A percentile compares a stretch with the other conserved stretches of the same genome.
phyloP scores from a whole-genome alignment of 2,888 invertebrate species.

The Tinea trinotella region DNA sequence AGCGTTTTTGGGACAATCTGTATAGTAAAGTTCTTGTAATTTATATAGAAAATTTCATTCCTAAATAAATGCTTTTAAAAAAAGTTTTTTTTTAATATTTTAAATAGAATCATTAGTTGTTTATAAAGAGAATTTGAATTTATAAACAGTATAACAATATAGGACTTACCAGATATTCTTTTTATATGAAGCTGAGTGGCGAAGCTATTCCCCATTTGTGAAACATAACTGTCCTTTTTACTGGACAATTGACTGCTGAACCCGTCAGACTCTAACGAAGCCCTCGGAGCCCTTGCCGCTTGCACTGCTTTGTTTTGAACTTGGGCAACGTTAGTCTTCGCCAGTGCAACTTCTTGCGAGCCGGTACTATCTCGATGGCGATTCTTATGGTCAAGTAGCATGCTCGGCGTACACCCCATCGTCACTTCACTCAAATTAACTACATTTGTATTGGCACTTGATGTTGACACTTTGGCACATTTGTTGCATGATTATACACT shows the following conservation, averaged over 20 bases:
- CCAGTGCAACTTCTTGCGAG: slow-evolving; percentile 63
- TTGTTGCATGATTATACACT: slow-evolving; percentile 39
- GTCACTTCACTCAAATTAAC: slow-evolving; percentile 35
- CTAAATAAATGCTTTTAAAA: too few relatives aligned
- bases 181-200: slow-evolving; percentile 68
- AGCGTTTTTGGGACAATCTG: too few relatives aligned
- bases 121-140: too few relatives aligned
- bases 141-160: too few relatives aligned
- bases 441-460: slow-evolving; percentile 53
- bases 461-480: slow-evolving; percentile 8
- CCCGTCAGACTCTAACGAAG: slow-evolving; percentile 63
- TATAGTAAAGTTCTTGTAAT: too few relatives aligned
- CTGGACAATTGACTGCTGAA: slow-evolving; percentile 65
- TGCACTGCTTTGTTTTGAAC: slow-evolving; percentile 53
- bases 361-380: slow-evolving; percentile 70
- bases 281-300: slow-evolving; percentile 58
- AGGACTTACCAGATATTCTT: slow-evolving; percentile 56
- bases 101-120: too few relatives aligned
- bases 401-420: slow-evolving; percentile 78
- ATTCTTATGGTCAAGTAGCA: slow-evolving; percentile 74
- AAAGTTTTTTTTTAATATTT: too few relatives aligned
- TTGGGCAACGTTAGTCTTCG: slow-evolving; percentile 53
- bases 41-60: too few relatives aligned
- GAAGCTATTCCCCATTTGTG: slow-evolving; percentile 67
- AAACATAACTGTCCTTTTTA: slow-evolving; percentile 69